Percentiles rank a stretch among this genome's conserved stretches.
Conservation (phyloP, 2,888 invertebrate genomes). For the Cremastinae sp. region DNA sequence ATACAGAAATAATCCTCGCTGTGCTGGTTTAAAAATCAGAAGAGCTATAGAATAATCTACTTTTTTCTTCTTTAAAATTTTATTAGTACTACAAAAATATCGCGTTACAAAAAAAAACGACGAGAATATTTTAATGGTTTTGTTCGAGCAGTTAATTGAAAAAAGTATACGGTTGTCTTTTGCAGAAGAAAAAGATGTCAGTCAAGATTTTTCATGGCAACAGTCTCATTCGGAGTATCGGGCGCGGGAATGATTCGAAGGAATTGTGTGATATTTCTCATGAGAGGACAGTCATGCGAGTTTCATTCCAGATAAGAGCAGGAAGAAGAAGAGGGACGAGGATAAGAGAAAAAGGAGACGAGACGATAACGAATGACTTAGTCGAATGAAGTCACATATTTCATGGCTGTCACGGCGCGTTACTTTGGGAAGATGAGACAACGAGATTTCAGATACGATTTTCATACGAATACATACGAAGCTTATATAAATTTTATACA, state of each 20-base stretch:
- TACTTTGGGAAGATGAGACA: slow-evolving; percentile 47
- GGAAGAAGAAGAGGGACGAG: neutral
- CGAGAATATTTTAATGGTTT: too few relatives aligned
- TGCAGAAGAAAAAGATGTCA: too few relatives aligned
- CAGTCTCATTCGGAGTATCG: slow-evolving; percentile 1
- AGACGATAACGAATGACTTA: slow-evolving; percentile 44
- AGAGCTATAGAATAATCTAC: too few relatives aligned
- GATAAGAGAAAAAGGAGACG: slow-evolving; percentile 16
- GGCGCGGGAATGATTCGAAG: slow-evolving; percentile 18
- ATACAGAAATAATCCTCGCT: too few relatives aligned
- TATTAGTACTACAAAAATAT: too few relatives aligned
- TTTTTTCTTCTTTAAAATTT: too few relatives aligned
- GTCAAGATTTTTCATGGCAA: too few relatives aligned
- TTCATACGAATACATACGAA: slow-evolving; percentile 26
- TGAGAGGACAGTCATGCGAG: slow-evolving; percentile 8
- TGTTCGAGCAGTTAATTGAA: too few relatives aligned
- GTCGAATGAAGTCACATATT: slow-evolving; percentile 55
- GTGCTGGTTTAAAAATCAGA: too few relatives aligned
- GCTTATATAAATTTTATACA: slow-evolving; percentile 24
- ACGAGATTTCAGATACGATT: slow-evolving; percentile 57
- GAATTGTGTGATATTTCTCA: slow-evolving; percentile 22
- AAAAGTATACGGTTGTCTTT: too few relatives aligned
- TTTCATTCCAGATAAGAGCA: slow-evolving; percentile 1
- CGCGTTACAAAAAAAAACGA: too few relatives aligned
- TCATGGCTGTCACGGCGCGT: slow-evolving; percentile 40